phyloP scores from a whole-genome alignment of 1,140 invertebrate species.

The Metopolophium dirhodum region DNA sequence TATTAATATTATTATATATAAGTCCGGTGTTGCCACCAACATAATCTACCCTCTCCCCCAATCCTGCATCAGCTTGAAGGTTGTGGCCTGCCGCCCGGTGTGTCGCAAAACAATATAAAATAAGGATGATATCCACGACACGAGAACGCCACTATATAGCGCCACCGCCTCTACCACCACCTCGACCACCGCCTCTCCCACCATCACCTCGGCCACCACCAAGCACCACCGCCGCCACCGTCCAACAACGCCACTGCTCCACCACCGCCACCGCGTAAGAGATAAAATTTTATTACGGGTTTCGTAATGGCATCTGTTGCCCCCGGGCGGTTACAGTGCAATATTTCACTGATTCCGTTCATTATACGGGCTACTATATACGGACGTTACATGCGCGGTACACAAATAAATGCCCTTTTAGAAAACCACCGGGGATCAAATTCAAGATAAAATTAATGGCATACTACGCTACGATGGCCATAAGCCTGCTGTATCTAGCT shows the following conservation, averaged over 20 bases:
- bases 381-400: slow-evolving; percentile 13
- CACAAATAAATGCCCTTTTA: slow-evolving; percentile 54
- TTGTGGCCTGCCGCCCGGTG: not conserved
- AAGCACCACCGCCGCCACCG: not conserved
- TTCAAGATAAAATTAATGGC: slow-evolving; percentile 57
- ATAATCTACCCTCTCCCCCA: not conserved
- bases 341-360: slow-evolving; percentile 54
- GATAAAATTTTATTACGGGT: slow-evolving; percentile 56
- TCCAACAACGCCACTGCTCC: not conserved
- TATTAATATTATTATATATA: not conserved
- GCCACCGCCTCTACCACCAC: no score
- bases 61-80: not conserved
- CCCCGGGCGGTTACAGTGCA: slow-evolving; percentile 42
- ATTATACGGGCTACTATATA: slow-evolving; percentile 28
- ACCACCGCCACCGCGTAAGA: slow-evolving; percentile 2
- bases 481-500: slow-evolving; percentile 45
- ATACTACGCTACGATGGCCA: not conserved
- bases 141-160: not conserved
- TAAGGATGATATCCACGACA: not conserved
- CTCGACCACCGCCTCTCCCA: not conserved
- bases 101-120: slow-evolving; percentile 26
- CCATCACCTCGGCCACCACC: not conserved
- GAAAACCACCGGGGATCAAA: slow-evolving; percentile 57
- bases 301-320: slow-evolving; percentile 55
- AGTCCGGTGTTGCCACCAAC: not conserved